These are phyloP conservation scores for Eupithecia inturbata DNA, from an alignment of 2,888 invertebrate genomes.

Conservation along the genomic window DNA sequence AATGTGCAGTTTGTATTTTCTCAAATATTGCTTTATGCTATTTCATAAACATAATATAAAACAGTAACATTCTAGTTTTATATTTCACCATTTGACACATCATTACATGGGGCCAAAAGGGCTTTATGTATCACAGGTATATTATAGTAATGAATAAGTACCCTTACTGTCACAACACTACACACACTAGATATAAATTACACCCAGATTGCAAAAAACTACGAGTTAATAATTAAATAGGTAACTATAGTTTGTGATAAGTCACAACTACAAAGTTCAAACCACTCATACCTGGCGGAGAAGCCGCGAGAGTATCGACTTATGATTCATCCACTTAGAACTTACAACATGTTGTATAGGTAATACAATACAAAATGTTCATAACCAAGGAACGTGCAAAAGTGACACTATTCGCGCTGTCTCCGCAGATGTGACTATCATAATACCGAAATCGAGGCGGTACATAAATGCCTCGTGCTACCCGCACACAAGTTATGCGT, in stretches of 20 bases:
- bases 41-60: constrained; percentile 29
- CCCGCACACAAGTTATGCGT: constrained; percentile 20
- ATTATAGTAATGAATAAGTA: constrained; percentile 40
- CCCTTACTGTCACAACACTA: constrained; percentile 41
- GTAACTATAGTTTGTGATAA: constrained; percentile 41
- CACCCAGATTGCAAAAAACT: constrained; percentile 31
- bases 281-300: constrained; percentile 23
- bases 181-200: constrained; percentile 27
- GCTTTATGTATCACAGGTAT: constrained; percentile 47
- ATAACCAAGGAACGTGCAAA: background rate
- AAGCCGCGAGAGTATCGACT: constrained; percentile 19
- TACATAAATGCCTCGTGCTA: constrained; percentile 18
- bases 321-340: constrained; percentile 6
- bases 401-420: background rate
- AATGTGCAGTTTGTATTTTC: constrained; percentile 3
- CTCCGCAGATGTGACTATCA: background rate
- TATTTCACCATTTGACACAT: constrained; percentile 45
- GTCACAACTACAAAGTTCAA: constrained; percentile 26
- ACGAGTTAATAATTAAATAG: constrained; percentile 37
- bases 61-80: constrained; percentile 30
- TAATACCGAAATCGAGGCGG: constrained; percentile 25
- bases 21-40: constrained; percentile 20
- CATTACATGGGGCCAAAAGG: constrained; percentile 45
- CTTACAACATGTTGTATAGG: background rate
- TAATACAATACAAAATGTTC: background rate